Base-by-base conservation (phyloP, 2,888 invertebrate species). In the Philereme vetulata region DNA sequence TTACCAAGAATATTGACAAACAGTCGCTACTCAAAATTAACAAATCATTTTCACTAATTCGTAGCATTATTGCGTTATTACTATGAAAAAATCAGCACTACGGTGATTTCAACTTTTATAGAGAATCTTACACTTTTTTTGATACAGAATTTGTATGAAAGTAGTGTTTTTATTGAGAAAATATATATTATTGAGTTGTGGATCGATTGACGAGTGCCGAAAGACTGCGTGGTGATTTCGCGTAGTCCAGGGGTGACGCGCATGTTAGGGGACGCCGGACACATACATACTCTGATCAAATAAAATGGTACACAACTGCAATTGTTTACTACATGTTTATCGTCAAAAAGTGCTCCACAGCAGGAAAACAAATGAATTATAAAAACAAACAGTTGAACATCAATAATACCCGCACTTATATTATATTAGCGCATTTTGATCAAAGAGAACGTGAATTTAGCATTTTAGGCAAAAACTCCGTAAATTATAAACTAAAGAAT, bases 141-240 rank as follows among this genome's bases (percentile, higher is more conserved):
- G 10, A 52, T 35, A 4, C 0, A 46, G 44, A 53, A 42, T 10
- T n/a, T 33, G 10, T 35, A 51, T 36, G 7, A 44, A 10, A 35
- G 7, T 35, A 42, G 36, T 47, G 35, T 9, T 42, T 40, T 8
- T 35, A 51, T 42, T 53, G 36, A 5, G 8, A 35, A 51, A 47
- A 8, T 43, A 45, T 21, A 51, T 43, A 33, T 36, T 36, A 61
- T 56, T 40, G 80, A 82, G 86, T 75, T 80, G 88, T 79, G 80
- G 55, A 72, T 66, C 79, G 84, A 67, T 71, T 81, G 84, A 77
- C 86, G 89, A 84, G 81, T 86, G 80, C 77, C 78, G 81, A 81
- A 78, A 75, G 81, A 91, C 90, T 91, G 90, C 85, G 88, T 84
- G 80, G 81, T 79, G 74, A 80, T 83, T 85, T 80, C 77, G 82